Conservation (phyloP, 2,113 vertebrate genomes). For the Sinosuthora webbiana region DNA sequence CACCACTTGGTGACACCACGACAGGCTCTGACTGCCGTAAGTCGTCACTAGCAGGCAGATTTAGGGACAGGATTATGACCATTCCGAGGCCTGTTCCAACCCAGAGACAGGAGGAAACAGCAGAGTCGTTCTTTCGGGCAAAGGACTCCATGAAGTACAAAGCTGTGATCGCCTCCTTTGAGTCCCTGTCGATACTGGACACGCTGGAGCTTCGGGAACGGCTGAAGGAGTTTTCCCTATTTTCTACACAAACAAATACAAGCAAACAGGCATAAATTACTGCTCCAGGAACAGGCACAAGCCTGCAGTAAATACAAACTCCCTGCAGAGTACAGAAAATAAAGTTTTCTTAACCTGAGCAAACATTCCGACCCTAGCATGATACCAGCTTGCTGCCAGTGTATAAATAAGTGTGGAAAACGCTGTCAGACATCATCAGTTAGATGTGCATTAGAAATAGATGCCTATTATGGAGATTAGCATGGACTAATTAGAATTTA, state of each 20-base stretch:
- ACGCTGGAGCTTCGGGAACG: constrained; percentile 97
- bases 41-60: constrained; percentile 85
- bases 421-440: constrained; percentile 48
- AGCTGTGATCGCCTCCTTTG: constrained; percentile 92
- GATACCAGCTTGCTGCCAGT: neutral
- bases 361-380: neutral
- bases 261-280: neutral
- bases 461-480: constrained; percentile 60
- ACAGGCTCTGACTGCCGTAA: constrained; percentile 87
- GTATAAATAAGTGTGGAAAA: constrained; percentile 10
- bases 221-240: constrained; percentile 93
- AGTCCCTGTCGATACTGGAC: constrained; percentile 95
- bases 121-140: constrained; percentile 82
- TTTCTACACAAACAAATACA: constrained; percentile 77
- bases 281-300: neutral
- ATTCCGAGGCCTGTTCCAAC: constrained; percentile 94
- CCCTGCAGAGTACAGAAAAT: neutral
- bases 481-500: constrained; percentile 53
- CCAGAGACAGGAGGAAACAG: constrained; percentile 90
- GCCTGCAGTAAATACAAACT: neutral
- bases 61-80: constrained; percentile 88
- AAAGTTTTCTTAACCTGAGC: neutral
- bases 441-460: constrained; percentile 48
- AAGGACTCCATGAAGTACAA: constrained; percentile 93
- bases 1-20: constrained; percentile 87